Base-by-base conservation (phyloP, 2,113 vertebrate species). In the Turnix velox region DNA sequence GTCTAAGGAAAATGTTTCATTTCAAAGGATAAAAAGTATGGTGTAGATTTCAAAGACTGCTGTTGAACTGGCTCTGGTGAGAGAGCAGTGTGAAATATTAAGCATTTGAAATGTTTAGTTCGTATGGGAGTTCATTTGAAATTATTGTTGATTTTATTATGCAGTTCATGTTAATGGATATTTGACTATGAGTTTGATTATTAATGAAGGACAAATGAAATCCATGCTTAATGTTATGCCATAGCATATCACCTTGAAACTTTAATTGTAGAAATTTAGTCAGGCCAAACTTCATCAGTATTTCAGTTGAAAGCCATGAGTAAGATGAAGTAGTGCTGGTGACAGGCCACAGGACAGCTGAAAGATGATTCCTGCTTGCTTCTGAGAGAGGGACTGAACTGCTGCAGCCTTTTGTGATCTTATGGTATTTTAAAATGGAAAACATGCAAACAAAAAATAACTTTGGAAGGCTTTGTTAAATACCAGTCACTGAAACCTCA, bases 191-290 rank as follows among this genome's bases (percentile, higher is more conserved):
- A 92, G 89, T 94, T 61, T 96, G 96, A 93, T 96, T 96, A 87
- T 94, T 96, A 95, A 96, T 96, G 96, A 96, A 95, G 91, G 91
- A 92, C 92, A 87, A 96, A 96, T 95, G 78, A 96, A 94, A 95
- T 91, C 84, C 92, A 19, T 89, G 89, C 95, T 83, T 92, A 92
- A 93, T 94, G 63, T 80, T 92, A 95, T 95, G 87, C 92, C 74
- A 83, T 40, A 84, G 54, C 28, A 46, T 92, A 94, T 95, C 91
- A 96, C 96, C 94, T 96, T 94, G 96, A 91, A 93, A 91, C 72
- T 93, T 92, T 30, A 89, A 89, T 82, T 81, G 77, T 75, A 51
- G 55, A 80, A 91, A 79, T 79, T 54, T 71, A 87, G 71, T 55
- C 55, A 67, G 71, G 71, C 84, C 62, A 65, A 54, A 72, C 69